These are phyloP conservation scores for Seira sanloemensis DNA, from an alignment of 2,888 invertebrate species.

Conservation along the genomic window DNA sequence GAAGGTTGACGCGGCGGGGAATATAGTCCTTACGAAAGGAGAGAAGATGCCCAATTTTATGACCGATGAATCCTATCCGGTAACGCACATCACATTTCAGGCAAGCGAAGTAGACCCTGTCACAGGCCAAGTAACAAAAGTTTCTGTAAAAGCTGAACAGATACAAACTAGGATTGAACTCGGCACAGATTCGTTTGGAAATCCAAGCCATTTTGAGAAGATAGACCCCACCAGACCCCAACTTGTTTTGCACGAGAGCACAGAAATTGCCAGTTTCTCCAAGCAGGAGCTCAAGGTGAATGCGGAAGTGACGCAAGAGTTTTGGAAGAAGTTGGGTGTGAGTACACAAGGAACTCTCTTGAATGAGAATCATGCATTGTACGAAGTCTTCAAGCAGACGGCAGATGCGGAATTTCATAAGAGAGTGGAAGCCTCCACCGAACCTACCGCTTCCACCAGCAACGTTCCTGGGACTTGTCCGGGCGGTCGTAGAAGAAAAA, in stretches of 20 bases:
- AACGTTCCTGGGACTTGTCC: neutral
- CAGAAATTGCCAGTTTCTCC: neutral
- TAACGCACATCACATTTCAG: constrained; percentile 9
- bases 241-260: neutral
- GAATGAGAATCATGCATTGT: neutral
- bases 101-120: neutral
- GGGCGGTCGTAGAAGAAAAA: neutral
- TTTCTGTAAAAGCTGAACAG: neutral
- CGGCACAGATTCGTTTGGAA: neutral
- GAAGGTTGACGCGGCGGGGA: no score
- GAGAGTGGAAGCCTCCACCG: neutral
- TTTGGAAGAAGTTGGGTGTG: constrained; percentile 15
- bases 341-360: neutral
- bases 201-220: neutral
- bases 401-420: neutral
- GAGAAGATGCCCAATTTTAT: neutral
- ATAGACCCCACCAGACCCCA: neutral
- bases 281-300: neutral
- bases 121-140: neutral
- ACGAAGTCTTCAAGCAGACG: neutral
- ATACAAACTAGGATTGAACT: neutral
- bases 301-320: neutral
- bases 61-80: neutral
- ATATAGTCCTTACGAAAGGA: no score
- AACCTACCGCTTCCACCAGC: neutral